Base-by-base conservation (phyloP, 2,113 vertebrate genomes). In the Monopterus albus region DNA sequence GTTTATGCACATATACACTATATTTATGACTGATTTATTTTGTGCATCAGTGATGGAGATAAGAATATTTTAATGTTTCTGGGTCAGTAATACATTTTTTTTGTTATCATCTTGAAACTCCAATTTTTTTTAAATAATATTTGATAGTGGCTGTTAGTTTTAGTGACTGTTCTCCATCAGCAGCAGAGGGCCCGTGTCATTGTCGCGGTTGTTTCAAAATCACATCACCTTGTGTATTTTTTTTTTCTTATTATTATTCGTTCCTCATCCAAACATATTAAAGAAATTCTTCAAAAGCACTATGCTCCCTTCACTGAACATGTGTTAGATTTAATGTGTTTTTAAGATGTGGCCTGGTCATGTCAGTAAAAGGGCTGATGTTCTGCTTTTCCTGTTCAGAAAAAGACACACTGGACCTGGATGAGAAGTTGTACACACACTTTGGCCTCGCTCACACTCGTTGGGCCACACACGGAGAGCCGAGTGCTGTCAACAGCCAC, bases 371-470 rank as follows among this genome's bases (percentile, higher is more conserved):
- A 14, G 3, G 5, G 5, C 11, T 9, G 13, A 0, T 57, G 15
- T 50, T 56, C 8, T 72, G 26, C 53, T 62, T 71, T 21, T 1
- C 17, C 15, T 46, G 55, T 23, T 51, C 83, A 99, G 97, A 97
- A 72, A 96, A 97, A 92, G 94, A 95, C 78, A 87, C 83, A 6
- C 76, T 97, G 85, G 94, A 97, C 81, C 86, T 98, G 56, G 95
- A 98, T 10, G 88, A 89, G 49, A 92, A 96, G 66, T 93, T 98
- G 81, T 89, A 88, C 79, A 96, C 93, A 1, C 97, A 99, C 84
- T 97, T 99, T 15, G 97, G 96, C 80, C 90, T 99, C 12, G 97
- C 97, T 73, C 97, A 99, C 81, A 99, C 97, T 7, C 96, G 97
- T 69, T 99, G 97, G 97, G 97, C 97, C 0, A 99, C 97, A 20